Percentiles rank a stretch among this genome's conserved stretches.
Conservation (phyloP, 2,113 vertebrate species). For the Mastomys natalensis region DNA sequence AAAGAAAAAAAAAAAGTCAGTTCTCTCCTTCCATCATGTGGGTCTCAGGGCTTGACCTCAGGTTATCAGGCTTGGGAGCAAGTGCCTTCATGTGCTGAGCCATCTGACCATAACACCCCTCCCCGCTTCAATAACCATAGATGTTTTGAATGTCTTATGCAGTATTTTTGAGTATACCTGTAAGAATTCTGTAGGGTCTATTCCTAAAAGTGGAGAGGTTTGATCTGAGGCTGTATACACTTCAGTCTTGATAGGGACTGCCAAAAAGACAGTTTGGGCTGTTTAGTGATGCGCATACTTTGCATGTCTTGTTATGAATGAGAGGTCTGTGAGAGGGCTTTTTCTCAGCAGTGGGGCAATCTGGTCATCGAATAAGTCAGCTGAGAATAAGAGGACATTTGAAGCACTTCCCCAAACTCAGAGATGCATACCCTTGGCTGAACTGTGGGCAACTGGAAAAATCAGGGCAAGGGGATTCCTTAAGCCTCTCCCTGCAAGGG, state of each 20-base stretch:
- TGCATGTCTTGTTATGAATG: constrained; percentile 46
- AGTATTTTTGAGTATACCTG: neutral
- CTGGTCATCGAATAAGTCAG: constrained; percentile 7
- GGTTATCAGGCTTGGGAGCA: too few species aligned
- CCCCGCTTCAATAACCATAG: neutral
- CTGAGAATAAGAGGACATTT: constrained; percentile 43
- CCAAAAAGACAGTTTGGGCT: neutral
- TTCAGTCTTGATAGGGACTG: neutral
- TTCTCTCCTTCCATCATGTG: neutral
- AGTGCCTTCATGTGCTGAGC: neutral
- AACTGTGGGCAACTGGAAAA: constrained; percentile 25
- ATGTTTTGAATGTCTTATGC: neutral
- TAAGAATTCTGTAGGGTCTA: neutral
- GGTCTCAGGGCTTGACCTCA: neutral
- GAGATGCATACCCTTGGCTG: neutral
- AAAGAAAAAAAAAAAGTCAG: neutral
- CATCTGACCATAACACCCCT: neutral
- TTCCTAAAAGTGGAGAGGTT: neutral
- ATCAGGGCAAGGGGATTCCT: constrained; percentile 47
- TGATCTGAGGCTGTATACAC: neutral
- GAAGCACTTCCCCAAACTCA: constrained; percentile 59
- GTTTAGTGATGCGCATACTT: constrained; percentile 26
- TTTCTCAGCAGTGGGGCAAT: constrained; percentile 48
- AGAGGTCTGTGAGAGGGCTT: neutral
- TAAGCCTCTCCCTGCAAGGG: neutral